Evolutionary conservation across 2,888 invertebrate genomes (phyloP), one percentile per base, ranked within the genome.

Genomic region (Palloptera scutellata): DNA sequence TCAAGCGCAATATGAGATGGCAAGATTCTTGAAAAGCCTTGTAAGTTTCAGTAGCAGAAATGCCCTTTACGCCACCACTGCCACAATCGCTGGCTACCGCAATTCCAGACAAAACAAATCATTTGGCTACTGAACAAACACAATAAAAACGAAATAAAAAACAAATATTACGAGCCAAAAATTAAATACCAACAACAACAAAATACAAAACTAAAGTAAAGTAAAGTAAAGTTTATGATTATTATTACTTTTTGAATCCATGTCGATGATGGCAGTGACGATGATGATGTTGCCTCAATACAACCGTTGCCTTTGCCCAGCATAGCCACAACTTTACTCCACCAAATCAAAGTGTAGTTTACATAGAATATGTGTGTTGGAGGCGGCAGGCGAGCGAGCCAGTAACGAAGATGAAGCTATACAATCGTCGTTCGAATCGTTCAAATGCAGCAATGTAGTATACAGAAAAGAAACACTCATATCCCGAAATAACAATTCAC

Each of bases 211-310:
- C 60, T 55, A 51, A 63, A 60, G 40, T 13, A 48, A 20, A 30
- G 70, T 66, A 70, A 70, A 72, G 69, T 57, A 64, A 57, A 19
- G 51, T 51, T 17, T 63, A 70, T 71, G 68, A 64, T 61, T 71
- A 74, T 76, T 70, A 78, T 83, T 83, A 83, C 83, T 83, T 83
- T 83, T 83, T 75, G 80, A 80, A 83, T 83, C 83, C 83, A 83
- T 83, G 75, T 79, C 79, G 75, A 73, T 70, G 69, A 30, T 30
- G 30, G 30, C n/a, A n/a, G n/a, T 69, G 71, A 63, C 61, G 63
- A n/a, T 52, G 63, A 9, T 54, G 48, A 55, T 64, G 68, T 66
- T 71, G 67, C 66, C 17, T 51, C 45, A 48, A 20, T 42, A 30
- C 57, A 58, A 15, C 20, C 53, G 61, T 55, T 57, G 69, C 69